Conservation (phyloP, 2,888 invertebrate genomes). For the Lapara coniferarum region DNA sequence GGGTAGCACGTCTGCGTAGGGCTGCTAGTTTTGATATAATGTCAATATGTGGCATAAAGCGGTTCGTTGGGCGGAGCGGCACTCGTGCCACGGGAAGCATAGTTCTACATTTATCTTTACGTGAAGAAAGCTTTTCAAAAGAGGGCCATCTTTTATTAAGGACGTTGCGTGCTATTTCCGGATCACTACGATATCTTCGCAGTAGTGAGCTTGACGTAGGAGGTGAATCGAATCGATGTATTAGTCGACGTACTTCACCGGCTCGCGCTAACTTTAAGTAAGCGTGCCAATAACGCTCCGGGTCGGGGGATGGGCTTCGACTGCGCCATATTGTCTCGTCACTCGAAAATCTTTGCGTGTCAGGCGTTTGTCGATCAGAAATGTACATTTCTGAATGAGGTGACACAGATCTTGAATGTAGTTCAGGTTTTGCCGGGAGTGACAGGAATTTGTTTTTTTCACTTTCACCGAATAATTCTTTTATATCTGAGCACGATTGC, state of each 20-base stretch:
- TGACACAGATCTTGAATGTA: constrained; percentile 78
- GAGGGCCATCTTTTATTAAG: constrained; percentile 78
- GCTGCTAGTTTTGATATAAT: constrained; percentile 94
- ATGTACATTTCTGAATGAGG: constrained; percentile 79
- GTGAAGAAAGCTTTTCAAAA: constrained; percentile 65
- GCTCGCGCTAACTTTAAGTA: constrained; percentile 88
- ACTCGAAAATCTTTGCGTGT: constrained; percentile 83
- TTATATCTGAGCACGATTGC: constrained; percentile 89
- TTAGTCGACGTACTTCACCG: constrained; percentile 91
- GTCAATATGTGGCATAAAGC: constrained; percentile 94
- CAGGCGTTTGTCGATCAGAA: constrained; percentile 76
- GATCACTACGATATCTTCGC: constrained; percentile 90
- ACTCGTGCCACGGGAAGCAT: constrained; percentile 86
- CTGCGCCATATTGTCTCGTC: constrained; percentile 87
- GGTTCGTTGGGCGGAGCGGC: constrained; percentile 86
- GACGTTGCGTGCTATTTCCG: constrained; percentile 87
- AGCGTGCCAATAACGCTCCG: constrained; percentile 87
- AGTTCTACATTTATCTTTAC: constrained; percentile 60
- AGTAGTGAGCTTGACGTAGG: constrained; percentile 79
- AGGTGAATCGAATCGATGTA: constrained; percentile 89
- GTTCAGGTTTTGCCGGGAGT: constrained; percentile 74
- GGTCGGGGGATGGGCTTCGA: constrained; percentile 89
- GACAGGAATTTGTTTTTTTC: constrained; percentile 84
- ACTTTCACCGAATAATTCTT: constrained; percentile 92
- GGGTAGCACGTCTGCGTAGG: constrained; percentile 76